Conservation (phyloP, 2,113 vertebrate genomes). For the Riparia riparia region DNA sequence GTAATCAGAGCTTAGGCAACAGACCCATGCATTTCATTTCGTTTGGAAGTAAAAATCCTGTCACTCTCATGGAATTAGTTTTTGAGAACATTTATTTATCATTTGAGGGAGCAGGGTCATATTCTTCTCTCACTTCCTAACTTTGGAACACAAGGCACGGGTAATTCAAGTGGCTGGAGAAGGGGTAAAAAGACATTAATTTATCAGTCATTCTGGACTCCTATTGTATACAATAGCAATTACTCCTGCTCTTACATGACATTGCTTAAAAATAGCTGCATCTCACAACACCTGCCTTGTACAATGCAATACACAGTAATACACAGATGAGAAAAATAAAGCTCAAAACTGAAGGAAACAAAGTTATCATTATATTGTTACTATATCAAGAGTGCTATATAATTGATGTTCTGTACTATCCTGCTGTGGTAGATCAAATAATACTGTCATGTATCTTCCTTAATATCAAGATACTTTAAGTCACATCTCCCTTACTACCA, state of each 20-base stretch:
- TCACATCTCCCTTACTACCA: neutral
- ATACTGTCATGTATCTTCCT: neutral
- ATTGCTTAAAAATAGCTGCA: neutral
- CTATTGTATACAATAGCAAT: neutral
- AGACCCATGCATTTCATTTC: neutral
- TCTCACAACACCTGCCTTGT: neutral
- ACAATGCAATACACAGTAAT: neutral
- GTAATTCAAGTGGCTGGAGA: neutral
- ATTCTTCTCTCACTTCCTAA: neutral
- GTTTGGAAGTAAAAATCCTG: neutral
- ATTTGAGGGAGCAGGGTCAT: neutral
- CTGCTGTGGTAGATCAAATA: neutral
- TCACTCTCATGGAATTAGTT: neutral
- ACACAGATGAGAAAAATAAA: neutral
- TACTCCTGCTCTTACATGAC: neutral
- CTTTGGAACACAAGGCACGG: neutral
- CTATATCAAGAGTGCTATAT: neutral
- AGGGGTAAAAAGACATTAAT: neutral
- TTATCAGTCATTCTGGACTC: neutral
- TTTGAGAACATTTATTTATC: neutral
- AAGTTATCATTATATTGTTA: neutral
- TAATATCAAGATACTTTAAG: neutral
- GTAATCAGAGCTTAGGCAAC: conserved; percentile 19
- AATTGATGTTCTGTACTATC: neutral
- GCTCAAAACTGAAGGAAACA: neutral